Evolutionary conservation across 1,140 invertebrate genomes (phyloP), one percentile per base, ranked within the genome.

Genomic region (Goniozus legneri): DNA sequence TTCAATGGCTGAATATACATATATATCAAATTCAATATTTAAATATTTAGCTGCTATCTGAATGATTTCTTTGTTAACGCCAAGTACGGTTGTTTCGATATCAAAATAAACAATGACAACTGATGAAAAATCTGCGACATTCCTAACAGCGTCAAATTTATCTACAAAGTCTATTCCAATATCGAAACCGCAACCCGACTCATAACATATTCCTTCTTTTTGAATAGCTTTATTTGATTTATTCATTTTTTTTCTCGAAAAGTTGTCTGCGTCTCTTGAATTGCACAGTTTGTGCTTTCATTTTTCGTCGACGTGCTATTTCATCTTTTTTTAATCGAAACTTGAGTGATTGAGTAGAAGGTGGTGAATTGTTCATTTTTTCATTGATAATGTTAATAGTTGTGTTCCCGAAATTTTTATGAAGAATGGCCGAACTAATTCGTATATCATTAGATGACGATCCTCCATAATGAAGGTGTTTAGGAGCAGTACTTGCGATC

Each of bases 31-130:
- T 19, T 4, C 18, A 2, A 16, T 24, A 3, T 54, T 44, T 13
- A 37, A 34, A 22, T 21, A 20, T 20, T 46, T 45, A 1, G 52
- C 52, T 8, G 43, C 39, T 12, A 55, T 55, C 35, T 51, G 48
- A 22, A 55, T 20, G 20, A 55, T 55, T 44, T 51, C 45, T n/a
- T 45, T 31, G 8, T 33, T 43, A 22, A 19, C 32, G n/a, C 20
- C 20, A 10, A 47, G 24, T 16, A 47, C 53, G 14, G 44, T 44
- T 3, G 53, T 55, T 30, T 51, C 40, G 3, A 50, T 36, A 37
- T 55, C 48, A 18, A 55, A 55, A 35, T 34, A 47, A 7, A 55
- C 41, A 21, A 47, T 39, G 8, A 47, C 34, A 21, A 33, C 24
- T 35, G 22, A 12, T 2, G 34, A 31, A 3, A 40, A 16, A 31